Percentiles rank a stretch among this genome's conserved stretches.
These are phyloP conservation scores for Drosophila parvula DNA, from an alignment of 1,140 invertebrate genomes.

Conservation along the genomic window DNA sequence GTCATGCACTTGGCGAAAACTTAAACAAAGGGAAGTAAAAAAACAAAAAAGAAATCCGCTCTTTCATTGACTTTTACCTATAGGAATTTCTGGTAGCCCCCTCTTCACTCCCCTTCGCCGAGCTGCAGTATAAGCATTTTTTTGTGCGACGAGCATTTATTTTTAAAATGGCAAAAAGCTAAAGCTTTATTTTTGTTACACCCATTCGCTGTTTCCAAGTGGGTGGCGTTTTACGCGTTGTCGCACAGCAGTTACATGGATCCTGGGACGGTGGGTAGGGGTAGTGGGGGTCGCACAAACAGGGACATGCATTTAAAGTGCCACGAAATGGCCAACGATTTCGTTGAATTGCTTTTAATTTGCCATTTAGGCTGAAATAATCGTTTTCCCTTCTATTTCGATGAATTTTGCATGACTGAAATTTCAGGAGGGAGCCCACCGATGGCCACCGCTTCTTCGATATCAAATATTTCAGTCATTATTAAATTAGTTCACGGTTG, in stretches of 20 bases:
- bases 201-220: slow-evolving; percentile 46
- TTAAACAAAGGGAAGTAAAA: slow-evolving; percentile 30
- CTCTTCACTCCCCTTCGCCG: too few species aligned
- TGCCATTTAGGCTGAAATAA: slow-evolving; percentile 43
- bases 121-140: slow-evolving; percentile 29
- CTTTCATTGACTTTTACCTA: slow-evolving; percentile 46
- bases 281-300: neutral
- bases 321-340: slow-evolving; percentile 39
- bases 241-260: slow-evolving; percentile 43
- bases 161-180: slow-evolving; percentile 64
- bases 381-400: slow-evolving; percentile 16
- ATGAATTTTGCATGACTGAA: slow-evolving; percentile 17
- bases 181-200: slow-evolving; percentile 56
- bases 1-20: slow-evolving; percentile 51
- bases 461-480: slow-evolving; percentile 49
- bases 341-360: slow-evolving; percentile 65
- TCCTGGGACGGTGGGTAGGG: neutral
- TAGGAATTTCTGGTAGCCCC: neutral
- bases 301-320: slow-evolving; percentile 66
- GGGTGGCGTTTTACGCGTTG: slow-evolving; percentile 44
- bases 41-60: slow-evolving; percentile 15
- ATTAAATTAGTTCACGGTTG: slow-evolving; percentile 47
- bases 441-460: slow-evolving; percentile 2
- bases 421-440: neutral
- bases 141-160: slow-evolving; percentile 44